Evolutionary conservation across 2,888 invertebrate genomes (phyloP), one percentile per base, ranked within the genome.

Genomic region (Sphaerophoria rueppellii): DNA sequence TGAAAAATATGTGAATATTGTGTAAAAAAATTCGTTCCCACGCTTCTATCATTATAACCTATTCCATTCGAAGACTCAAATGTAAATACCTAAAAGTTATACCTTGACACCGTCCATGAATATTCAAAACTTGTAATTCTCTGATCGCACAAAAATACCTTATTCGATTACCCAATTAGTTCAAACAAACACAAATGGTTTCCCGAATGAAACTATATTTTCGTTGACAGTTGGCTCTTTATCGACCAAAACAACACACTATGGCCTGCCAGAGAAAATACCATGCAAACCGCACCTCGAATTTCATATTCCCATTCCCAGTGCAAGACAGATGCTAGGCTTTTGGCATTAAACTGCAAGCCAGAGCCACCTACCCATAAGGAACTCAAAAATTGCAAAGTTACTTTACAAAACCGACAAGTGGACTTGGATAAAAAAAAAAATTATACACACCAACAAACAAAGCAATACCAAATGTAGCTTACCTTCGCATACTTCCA

Each of bases 381-480:
- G 79, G 74, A 80, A 77, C 48, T 52, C 46, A 63, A 24, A 37
- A 76, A 74, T 34, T 61, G 69, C 74, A 80, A 80, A 69, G 79
- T 61, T 69, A 67, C 37, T 12, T 32, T 69, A 67, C 55, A 61
- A 57, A 50, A 24, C 24, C 58, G 65, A 73, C 74, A 74, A 74
- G 50, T 61, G 79, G 55, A 71, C 50, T 37, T 74, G 43, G n/a
- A 61, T n/a, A 61, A 46, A 63, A 40, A 40, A 58, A 40, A 5
- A 24, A 35, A 58, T 3, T 24, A 6, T 3, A 60, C 11, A 11
- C 6, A 61, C 40, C 50, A 71, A 48, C 34, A 48, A 35, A 71
- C 43, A 57, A 63, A 70, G 37, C 48, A 63, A 69, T 46, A 48
- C 48, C 35, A 65, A 74, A 73, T 57, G 74, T 74, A 61, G 69